Evolutionary conservation across 2,113 vertebrate species (phyloP), one percentile per base, ranked within the genome.

Genomic region (Ondatra zibethicus): DNA sequence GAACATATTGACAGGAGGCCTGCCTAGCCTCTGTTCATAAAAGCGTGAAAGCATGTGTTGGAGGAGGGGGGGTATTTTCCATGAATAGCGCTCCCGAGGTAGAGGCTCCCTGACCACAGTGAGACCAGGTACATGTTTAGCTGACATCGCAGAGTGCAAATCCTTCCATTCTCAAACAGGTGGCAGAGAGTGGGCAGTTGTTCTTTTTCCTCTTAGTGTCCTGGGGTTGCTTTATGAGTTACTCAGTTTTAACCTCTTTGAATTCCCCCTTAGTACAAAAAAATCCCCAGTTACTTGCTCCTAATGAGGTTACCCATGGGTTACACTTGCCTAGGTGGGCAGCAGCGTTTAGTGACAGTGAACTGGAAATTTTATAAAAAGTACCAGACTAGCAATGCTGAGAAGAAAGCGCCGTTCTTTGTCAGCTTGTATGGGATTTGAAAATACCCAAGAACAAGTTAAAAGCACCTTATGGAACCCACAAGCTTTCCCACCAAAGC

Each of bases 181-280:
- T 93, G 86, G 91, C 25, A 92, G 88, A 93, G 96, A 90, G 93
- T 86, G 39, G 92, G 72, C 70, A 82, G 1, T 87, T 68, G 80
- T 78, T 92, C 92, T 92, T 81, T 92, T 93, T 93, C 92, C 80
- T 94, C 92, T 89, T n/a, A 13, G 77, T 39, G 55, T 84, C 86
- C 93, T 68, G 72, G 36, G 66, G 25, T 89, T 91, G 85, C 81
- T 81, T 92, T 91, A 61, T 90, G 94, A 91, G 75, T 70, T 36
- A 76, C 90, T 96, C 90, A 89, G 55, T 92, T 95, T 94, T 91
- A 95, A 94, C 86, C 85, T 94, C 88, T 58, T 66, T 90, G 92
- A 97, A 96, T 95, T 96, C 87, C 89, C 66, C 95, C 87, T 87
- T 31, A 88, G 68, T 90, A 94, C 58, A 96, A 39, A 96, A 39